Conservation (phyloP, 2,113 vertebrate genomes). For the Gobiocypris rarus region DNA sequence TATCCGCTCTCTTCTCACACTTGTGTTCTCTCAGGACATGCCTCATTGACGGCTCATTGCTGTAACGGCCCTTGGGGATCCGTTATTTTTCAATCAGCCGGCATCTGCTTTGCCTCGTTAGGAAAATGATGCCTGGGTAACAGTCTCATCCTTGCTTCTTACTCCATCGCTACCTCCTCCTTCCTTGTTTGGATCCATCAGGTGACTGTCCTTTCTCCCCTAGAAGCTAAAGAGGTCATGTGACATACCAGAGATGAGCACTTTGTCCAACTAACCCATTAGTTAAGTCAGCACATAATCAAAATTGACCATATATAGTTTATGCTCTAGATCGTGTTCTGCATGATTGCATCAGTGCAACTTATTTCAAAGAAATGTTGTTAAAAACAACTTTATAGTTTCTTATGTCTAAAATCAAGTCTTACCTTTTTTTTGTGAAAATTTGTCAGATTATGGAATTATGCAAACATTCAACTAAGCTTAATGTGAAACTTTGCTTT, state of each 20-base stretch:
- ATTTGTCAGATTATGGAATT: neutral
- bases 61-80: conserved; percentile 52
- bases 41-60: conserved; percentile 55
- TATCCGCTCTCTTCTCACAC: conserved; percentile 49
- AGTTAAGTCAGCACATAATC: too few species aligned
- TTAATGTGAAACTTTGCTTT: neutral
- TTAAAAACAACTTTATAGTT: too few species aligned
- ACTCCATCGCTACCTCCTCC: conserved; percentile 37
- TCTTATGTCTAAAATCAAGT: too few species aligned
- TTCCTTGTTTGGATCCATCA: conserved; percentile 41
- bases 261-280: too few species aligned
- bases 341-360: too few species aligned
- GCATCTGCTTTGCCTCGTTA: conserved; percentile 66
- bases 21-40: conserved; percentile 55
- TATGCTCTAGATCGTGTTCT: too few species aligned
- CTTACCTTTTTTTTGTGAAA: too few species aligned
- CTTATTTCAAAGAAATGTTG: too few species aligned
- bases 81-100: conserved; percentile 67
- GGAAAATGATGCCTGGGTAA: conserved; percentile 60
- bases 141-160: conserved; percentile 52
- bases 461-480: conserved; percentile 28
- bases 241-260: neutral
- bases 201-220: conserved; percentile 39
- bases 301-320: too few species aligned
- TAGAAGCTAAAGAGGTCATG: neutral